Base-by-base conservation (phyloP, 23 tunicate species). In the Styela clava region DNA sequence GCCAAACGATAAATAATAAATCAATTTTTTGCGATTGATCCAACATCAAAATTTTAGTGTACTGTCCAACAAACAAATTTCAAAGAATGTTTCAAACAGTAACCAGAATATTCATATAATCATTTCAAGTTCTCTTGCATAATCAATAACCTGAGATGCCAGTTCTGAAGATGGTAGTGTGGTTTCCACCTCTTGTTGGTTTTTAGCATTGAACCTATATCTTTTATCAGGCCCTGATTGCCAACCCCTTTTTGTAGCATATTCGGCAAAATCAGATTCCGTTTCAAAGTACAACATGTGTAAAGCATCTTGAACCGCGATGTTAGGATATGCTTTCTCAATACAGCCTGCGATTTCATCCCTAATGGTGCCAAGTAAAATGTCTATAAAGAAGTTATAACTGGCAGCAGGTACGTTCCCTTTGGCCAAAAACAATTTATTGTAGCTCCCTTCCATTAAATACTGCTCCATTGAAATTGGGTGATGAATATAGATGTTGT, bases 371-470 rank as follows among this genome's bases (percentile, higher is more conserved):
- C 74, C 85, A 0, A 96, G 78, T n/a, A 96, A 64, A 63, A 91
- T 96, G 64, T 96, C 97, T 31, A 96, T 96, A 69, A 96, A 96
- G 69, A 83, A 96, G 44, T 85, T 85, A 82, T 96, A 96, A 67
- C 90, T 87, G 28, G 91, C 94, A 34, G 97, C 92, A 22, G 99
- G 99, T 7, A 96, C 96, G 73, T 96, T 96, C 16, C 95, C 95
- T 77, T 83, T 89, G 24, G 98, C 95, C 22, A 88, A 77, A 79
- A 88, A 94, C 35, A 96, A 86, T 74, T 96, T 96, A 79, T 96
- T 96, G 83, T 96, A 96, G 68, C 87, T 91, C 25, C 99, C 99
- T 87, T 96, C 99, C 99, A 96, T 96, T 31, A 96, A 82, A 87
- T 96, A 96, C 52, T 96, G 99, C 70, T 96, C 99, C 74, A 96